phyloP scores from a whole-genome alignment of 2,113 vertebrate species.

The Siniperca knerii region DNA sequence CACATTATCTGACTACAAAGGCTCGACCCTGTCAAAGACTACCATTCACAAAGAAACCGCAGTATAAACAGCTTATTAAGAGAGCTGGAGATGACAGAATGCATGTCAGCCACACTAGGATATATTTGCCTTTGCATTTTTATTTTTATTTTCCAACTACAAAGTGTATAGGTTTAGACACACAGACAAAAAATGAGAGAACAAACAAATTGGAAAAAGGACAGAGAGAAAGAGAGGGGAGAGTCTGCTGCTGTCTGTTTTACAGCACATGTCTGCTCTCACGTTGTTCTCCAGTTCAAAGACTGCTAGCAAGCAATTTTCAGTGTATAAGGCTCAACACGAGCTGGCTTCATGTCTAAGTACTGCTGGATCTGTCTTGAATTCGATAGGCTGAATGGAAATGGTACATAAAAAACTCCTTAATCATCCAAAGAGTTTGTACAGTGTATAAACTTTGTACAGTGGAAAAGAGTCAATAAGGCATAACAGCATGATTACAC shows the following conservation, averaged over 20 bases:
- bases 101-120: conserved; percentile 22
- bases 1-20: conserved; percentile 65
- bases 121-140: conserved; percentile 46
- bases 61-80: conserved; percentile 65
- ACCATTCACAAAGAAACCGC: conserved; percentile 23
- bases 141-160: conserved; percentile 35
- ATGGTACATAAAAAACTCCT: not conserved
- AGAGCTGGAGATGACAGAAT: conserved; percentile 43
- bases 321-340: not conserved
- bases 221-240: not conserved
- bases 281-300: conserved; percentile 39
- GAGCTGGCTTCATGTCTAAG: not conserved
- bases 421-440: not conserved
- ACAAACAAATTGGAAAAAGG: conserved; percentile 27
- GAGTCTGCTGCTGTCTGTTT: conserved; percentile 22
- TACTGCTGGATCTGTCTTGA: not conserved
- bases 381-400: not conserved
- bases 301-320: conserved; percentile 1
- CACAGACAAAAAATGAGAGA: conserved; percentile 6
- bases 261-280: conserved; percentile 6
- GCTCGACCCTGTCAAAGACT: conserved; percentile 40
- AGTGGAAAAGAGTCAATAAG: not conserved
- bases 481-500: not conserved
- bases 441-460: not conserved
- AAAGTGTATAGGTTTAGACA: conserved; percentile 49